Percentiles rank a stretch among this genome's conserved stretches.
phyloP scores from a whole-genome alignment of 2,888 invertebrate species.

The Abscondita cerata region DNA sequence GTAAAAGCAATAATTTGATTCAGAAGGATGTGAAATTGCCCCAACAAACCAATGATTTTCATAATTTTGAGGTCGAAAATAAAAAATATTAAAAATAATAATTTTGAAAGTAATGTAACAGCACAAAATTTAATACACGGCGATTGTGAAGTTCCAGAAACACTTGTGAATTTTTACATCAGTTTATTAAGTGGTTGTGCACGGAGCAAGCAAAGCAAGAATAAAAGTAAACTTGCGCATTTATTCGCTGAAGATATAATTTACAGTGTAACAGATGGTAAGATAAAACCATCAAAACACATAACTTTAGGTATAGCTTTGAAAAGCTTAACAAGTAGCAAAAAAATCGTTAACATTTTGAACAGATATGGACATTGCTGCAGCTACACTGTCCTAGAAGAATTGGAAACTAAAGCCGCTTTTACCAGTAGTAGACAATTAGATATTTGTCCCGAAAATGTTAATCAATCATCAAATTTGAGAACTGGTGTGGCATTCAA shows the following conservation, averaged over 20 bases:
- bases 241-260: slow-evolving; percentile 23
- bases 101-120: too few species aligned
- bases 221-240: too few species aligned
- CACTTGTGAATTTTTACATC: too few species aligned
- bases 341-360: neutral
- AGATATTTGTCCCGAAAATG: slow-evolving; percentile 28
- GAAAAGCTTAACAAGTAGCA: too few species aligned
- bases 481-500: too few species aligned
- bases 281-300: slow-evolving; percentile 31
- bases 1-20: too few species aligned
- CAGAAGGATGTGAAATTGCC: too few species aligned
- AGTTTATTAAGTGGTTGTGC: neutral
- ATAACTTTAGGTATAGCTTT: slow-evolving; percentile 14
- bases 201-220: slow-evolving; percentile 4
- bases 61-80: slow-evolving; percentile 4
- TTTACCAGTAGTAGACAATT: slow-evolving; percentile 14
- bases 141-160: slow-evolving; percentile 6
- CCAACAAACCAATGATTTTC: too few species aligned
- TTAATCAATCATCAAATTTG: too few species aligned
- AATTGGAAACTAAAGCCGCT: slow-evolving; percentile 35
- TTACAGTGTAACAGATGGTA: slow-evolving; percentile 27
- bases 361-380: neutral
- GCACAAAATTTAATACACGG: neutral
- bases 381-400: too few species aligned
- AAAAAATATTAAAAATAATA: too few species aligned